phyloP scores from a whole-genome alignment of 2,888 invertebrate genomes.

The Andricus curvator region DNA sequence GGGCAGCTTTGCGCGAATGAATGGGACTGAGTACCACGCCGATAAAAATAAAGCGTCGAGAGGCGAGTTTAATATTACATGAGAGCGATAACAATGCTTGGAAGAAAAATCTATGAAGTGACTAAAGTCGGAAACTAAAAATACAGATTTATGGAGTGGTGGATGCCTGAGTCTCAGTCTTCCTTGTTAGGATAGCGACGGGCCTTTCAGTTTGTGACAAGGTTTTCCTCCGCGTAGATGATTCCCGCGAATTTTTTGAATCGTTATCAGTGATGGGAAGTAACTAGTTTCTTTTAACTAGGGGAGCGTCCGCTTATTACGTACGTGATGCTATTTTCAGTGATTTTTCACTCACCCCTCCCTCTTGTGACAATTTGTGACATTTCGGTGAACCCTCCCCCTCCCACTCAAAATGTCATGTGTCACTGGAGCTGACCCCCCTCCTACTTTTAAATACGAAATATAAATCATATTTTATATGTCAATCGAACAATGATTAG shows the following conservation, averaged over 20 bases:
- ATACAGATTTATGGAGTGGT: conserved; percentile 58
- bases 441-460: too few relatives aligned
- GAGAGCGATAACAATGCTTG: conserved; percentile 57
- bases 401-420: too few relatives aligned
- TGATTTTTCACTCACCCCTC: too few relatives aligned
- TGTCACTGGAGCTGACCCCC: too few relatives aligned
- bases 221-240: neutral
- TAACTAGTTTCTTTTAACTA: too few relatives aligned
- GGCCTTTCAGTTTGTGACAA: conserved; percentile 4
- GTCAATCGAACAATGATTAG: too few relatives aligned
- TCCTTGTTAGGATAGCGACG: conserved; percentile 46
- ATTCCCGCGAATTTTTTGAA: neutral
- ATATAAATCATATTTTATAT: too few relatives aligned
- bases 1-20: conserved; percentile 15
- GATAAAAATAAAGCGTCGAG: conserved; percentile 39
- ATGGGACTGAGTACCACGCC: conserved; percentile 11
- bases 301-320: too few relatives aligned
- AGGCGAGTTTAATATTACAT: conserved; percentile 65
- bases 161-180: conserved; percentile 48
- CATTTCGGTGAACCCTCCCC: too few relatives aligned
- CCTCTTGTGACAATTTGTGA: too few relatives aligned
- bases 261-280: neutral
- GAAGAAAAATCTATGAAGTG: conserved; percentile 57
- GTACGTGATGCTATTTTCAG: too few relatives aligned
- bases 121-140: conserved; percentile 60